phyloP scores from a whole-genome alignment of 2,113 vertebrate genomes.

The western clawed frog (Xenopus tropicalis) region UCB_Xtro_10.0 CM004449.2:106867001-106867500 shows the following conservation, averaged over 20 bases:
- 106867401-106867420: too few species aligned
- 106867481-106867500: too few species aligned
- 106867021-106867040: slow-evolving; percentile 48
- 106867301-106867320: slow-evolving; percentile 25
- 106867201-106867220: too few species aligned
- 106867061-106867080: slow-evolving; percentile 25
- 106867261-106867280: slow-evolving; percentile 23
- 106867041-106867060: slow-evolving; percentile 47
- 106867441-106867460: too few species aligned
- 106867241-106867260: not conserved
- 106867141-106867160: slow-evolving; percentile 15
- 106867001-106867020: slow-evolving; percentile 51
- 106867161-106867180: not conserved
- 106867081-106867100: slow-evolving; percentile 33
- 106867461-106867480: too few species aligned
- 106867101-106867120: slow-evolving; percentile 21
- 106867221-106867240: too few species aligned
- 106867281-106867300: slow-evolving; percentile 37
- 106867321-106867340: too few species aligned
- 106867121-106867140: not conserved
- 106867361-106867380: too few species aligned
- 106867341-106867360: too few species aligned
- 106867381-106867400: too few species aligned
- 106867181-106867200: not conserved
- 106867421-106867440: too few species aligned